Evolutionary conservation across 2,888 invertebrate species (phyloP), one percentile per base, ranked within the genome.

Genomic region (Encarsia formosa): DNA sequence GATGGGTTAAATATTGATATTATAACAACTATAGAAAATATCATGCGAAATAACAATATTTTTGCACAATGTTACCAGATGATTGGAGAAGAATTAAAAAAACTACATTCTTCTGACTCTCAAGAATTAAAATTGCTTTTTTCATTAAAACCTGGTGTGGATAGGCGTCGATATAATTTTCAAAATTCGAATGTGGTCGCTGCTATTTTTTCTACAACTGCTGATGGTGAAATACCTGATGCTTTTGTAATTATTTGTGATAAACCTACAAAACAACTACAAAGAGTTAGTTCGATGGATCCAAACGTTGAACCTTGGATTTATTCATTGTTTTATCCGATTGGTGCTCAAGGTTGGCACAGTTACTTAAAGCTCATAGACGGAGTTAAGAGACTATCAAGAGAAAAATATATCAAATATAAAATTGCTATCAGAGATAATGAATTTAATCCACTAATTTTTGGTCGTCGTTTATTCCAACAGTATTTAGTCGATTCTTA

Each of bases 241-340:
- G 57, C 52, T 15, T 54, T 51, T 29, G 56, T 56, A 3, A 41
- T 47, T 31, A 46, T 56, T 22, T 37, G 54, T 29, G 55, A 60
- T 20, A 53, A 35, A 39, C 50, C 47, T 20, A 56, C 54, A 8
- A 53, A 52, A 49, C n/a, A 20, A 19, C 45, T 59, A 42, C 43
- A 56, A 46, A 32, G 15, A 3, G 44, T 58, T 29, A 56, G 59
- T 40, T 48, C 49, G 13, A 57, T 62, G 60, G 56, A 61, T 56
- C 58, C 59, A 11, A 57, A 60, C 49, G 49, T 58, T 9, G 59
- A 61, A 35, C 61, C 58, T 19, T 61, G 54, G 57, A 55, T 59
- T 20, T 60, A 61, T 52, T 56, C 59, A 34, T 42, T 61, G 32
- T 59, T 57, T 55, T 58, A 59, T 49, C 59, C 60, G 8, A 37